phyloP scores from a whole-genome alignment of 2,113 vertebrate species.

The Meriones unguiculatus region DNA sequence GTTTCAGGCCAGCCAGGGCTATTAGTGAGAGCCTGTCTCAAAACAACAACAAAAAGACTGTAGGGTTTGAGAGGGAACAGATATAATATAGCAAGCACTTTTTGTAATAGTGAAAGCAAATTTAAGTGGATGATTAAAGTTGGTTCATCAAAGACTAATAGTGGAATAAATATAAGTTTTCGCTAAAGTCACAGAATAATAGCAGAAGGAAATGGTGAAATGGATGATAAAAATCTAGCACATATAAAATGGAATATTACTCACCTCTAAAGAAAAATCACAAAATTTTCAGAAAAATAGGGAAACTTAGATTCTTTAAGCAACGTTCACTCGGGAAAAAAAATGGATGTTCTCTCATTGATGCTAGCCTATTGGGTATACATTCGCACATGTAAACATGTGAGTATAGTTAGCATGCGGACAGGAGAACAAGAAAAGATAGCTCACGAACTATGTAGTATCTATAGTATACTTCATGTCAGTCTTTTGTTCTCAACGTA shows the following conservation, averaged over 20 bases:
- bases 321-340: not conserved
- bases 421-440: not conserved
- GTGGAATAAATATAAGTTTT: not conserved
- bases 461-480: not conserved
- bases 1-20: not conserved
- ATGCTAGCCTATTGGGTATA: not conserved
- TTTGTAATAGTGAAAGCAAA: not conserved
- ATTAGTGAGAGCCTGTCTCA: not conserved
- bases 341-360: not conserved
- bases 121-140: slow-evolving; percentile 44
- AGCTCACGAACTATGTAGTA: not conserved
- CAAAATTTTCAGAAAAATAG: not conserved
- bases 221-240: not conserved
- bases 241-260: not conserved
- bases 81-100: not conserved
- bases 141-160: slow-evolving; percentile 5
- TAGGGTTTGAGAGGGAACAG: not conserved
- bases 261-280: not conserved
- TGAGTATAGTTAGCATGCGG: not conserved
- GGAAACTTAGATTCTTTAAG: not conserved
- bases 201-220: slow-evolving; percentile 8
- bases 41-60: not conserved
- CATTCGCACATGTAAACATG: not conserved
- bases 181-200: slow-evolving; percentile 1
- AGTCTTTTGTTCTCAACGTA: not conserved